phyloP scores from a whole-genome alignment of 2,888 invertebrate genomes.

The Zygaena filipendulae region DNA sequence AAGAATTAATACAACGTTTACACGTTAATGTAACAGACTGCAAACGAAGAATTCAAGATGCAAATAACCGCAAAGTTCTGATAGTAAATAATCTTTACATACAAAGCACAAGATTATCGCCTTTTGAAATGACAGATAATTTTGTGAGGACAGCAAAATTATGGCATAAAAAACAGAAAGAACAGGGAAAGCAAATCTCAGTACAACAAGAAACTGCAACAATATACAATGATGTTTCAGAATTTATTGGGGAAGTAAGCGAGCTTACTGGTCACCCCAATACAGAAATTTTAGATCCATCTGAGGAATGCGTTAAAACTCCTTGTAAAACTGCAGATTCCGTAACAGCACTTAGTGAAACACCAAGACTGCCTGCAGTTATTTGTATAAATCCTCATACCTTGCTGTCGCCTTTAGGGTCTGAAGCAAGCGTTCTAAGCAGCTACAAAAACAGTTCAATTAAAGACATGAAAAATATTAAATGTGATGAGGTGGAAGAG shows the following conservation, averaged over 20 bases:
- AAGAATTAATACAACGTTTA: constrained; percentile 31
- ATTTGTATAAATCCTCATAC: constrained; percentile 36
- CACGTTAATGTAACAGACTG: constrained; percentile 26
- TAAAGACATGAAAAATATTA: constrained; percentile 20
- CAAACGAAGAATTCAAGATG: constrained; percentile 30
- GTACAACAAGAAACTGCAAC: background rate
- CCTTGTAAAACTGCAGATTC: constrained; percentile 16
- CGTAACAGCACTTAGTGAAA: constrained; percentile 16
- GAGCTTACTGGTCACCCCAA: constrained; percentile 30
- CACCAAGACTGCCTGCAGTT: constrained; percentile 23
- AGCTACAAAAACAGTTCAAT: too few species aligned
- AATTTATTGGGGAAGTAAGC: constrained; percentile 18
- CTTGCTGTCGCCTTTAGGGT: constrained; percentile 27
- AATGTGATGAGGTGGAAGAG: constrained; percentile 11
- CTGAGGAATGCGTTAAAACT: constrained; percentile 9
- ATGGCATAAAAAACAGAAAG: constrained; percentile 26
- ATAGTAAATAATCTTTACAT: constrained; percentile 41
- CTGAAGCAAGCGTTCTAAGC: constrained; percentile 21
- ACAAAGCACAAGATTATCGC: constrained; percentile 33
- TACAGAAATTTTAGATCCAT: constrained; percentile 25
- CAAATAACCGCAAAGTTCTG: constrained; percentile 27
- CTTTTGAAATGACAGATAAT: constrained; percentile 37
- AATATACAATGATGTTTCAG: constrained; percentile 9
- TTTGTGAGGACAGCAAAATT: constrained; percentile 34
- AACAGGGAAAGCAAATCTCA: constrained; percentile 6